Evolutionary conservation across 2,797 vertebrate species (phyloP).

Genomic region (Smutsia gigantea): DNA sequence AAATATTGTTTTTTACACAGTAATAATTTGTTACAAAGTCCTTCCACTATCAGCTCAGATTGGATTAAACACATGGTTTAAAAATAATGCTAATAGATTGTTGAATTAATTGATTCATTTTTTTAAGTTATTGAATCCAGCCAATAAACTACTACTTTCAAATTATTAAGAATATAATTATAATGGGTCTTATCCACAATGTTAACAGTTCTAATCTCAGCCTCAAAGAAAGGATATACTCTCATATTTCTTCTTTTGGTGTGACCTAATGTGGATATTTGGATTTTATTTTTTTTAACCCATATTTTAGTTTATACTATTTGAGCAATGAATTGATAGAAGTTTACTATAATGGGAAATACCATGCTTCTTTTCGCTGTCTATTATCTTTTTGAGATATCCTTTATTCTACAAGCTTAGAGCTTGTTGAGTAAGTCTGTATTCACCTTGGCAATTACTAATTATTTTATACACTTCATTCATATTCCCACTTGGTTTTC

Average conservation of each 20-base stretch:
- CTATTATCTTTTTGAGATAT: slow-evolving; percentile 21
- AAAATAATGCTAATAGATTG: not conserved
- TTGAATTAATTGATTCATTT: slow-evolving; percentile 33
- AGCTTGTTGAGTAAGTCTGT: slow-evolving; percentile 19
- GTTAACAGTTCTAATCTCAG: not conserved
- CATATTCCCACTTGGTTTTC: not conserved
- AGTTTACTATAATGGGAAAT: not conserved
- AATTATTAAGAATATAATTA: slow-evolving; percentile 6
- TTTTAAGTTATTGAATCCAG: slow-evolving; percentile 5
- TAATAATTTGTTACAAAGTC: slow-evolving; percentile 4
- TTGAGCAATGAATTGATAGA: slow-evolving; percentile 52
- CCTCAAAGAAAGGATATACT: not conserved
- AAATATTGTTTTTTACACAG: slow-evolving; percentile 10
- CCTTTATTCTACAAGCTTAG: not conserved
- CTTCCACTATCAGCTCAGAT: not conserved
- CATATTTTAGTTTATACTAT: slow-evolving; percentile 43
- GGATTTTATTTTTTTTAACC: slow-evolving; percentile 38
- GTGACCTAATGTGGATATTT: not conserved
- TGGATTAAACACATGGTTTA: slow-evolving; percentile 13
- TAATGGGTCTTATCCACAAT: not conserved
- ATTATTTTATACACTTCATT: not conserved
- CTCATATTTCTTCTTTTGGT: slow-evolving; percentile 21
- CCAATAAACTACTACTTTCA: not conserved
- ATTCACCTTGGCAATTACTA: slow-evolving; percentile 18
- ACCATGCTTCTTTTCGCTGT: not conserved